phyloP scores from a whole-genome alignment of 2,113 vertebrate genomes.

The Mormyrus iriodes region DNA sequence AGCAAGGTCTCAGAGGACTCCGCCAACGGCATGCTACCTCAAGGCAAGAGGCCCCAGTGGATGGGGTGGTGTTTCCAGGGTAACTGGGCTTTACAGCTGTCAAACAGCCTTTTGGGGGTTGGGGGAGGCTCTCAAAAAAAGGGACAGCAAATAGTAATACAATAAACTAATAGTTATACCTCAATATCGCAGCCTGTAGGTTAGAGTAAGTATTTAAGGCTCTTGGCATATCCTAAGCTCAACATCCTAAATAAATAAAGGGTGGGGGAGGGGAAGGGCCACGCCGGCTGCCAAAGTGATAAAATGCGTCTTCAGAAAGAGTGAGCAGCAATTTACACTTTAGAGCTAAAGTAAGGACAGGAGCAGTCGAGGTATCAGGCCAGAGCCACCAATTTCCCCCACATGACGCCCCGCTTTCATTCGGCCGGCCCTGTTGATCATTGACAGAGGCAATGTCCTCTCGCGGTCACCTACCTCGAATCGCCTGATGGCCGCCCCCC shows the following conservation, averaged over 20 bases:
- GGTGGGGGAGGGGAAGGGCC: not conserved
- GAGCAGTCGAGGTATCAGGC: not conserved
- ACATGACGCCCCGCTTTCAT: not conserved
- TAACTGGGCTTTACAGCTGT: not conserved
- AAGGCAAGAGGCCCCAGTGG: not conserved
- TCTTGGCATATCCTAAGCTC: not conserved
- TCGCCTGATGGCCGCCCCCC: conserved; percentile 8
- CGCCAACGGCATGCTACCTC: not conserved
- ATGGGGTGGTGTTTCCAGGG: not conserved
- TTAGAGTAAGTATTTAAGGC: not conserved
- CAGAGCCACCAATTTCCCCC: not conserved
- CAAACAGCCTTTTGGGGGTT: not conserved
- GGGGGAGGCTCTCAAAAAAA: not conserved
- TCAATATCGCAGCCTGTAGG: not conserved
- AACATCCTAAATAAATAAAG: not conserved
- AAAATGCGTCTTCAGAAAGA: conserved; percentile 2
- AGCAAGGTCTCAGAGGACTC: not conserved
- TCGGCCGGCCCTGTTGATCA: not conserved
- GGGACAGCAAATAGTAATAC: no score
- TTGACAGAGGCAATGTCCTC: not conserved
- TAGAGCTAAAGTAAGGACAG: not conserved
- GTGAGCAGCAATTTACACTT: not conserved
- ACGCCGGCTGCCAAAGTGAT: not conserved
- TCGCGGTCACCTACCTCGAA: not conserved
- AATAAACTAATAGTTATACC: not conserved